A percentile compares a stretch with the other conserved stretches of the same genome.
phyloP scores from a whole-genome alignment of 2,113 vertebrate species.

The Tursiops truncatus region DNA sequence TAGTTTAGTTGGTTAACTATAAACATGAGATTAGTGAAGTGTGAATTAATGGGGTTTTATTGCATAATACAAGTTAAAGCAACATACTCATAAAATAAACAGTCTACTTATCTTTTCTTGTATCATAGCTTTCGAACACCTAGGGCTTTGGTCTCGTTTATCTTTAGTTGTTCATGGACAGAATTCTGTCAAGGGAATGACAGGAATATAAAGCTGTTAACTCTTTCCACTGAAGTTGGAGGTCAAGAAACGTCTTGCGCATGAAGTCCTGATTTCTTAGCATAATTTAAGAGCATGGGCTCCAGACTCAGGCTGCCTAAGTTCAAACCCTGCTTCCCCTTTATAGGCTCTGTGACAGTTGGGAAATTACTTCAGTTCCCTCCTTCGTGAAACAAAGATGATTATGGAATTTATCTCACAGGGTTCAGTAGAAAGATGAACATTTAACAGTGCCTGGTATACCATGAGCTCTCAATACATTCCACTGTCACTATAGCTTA shows the following conservation, averaged over 20 bases:
- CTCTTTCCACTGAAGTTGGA: not conserved
- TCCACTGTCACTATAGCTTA: not conserved
- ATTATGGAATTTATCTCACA: not conserved
- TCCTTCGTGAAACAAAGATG: not conserved
- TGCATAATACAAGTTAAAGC: slow-evolving; percentile 22
- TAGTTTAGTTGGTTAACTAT: slow-evolving; percentile 34
- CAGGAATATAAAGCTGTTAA: not conserved
- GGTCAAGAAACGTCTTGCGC: not conserved
- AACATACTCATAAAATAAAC: slow-evolving; percentile 46
- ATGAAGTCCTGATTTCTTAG: not conserved
- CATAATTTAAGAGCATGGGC: not conserved
- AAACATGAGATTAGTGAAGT: slow-evolving; percentile 36
- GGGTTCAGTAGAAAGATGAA: not conserved
- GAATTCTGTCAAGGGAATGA: slow-evolving; percentile 12
- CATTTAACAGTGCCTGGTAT: not conserved
- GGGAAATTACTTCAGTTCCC: not conserved
- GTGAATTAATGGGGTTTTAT: slow-evolving; percentile 40
- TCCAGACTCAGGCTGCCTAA: not conserved
- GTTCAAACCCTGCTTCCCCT: not conserved
- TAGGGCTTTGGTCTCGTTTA: slow-evolving; percentile 16
- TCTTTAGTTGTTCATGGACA: not conserved
- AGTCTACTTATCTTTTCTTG: slow-evolving; percentile 48
- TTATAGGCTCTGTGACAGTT: not conserved
- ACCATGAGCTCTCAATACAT: not conserved
- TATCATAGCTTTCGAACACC: slow-evolving; percentile 31